phyloP scores from a whole-genome alignment of 1,140 invertebrate species.

The Thaumetopoea pityocampa region DNA sequence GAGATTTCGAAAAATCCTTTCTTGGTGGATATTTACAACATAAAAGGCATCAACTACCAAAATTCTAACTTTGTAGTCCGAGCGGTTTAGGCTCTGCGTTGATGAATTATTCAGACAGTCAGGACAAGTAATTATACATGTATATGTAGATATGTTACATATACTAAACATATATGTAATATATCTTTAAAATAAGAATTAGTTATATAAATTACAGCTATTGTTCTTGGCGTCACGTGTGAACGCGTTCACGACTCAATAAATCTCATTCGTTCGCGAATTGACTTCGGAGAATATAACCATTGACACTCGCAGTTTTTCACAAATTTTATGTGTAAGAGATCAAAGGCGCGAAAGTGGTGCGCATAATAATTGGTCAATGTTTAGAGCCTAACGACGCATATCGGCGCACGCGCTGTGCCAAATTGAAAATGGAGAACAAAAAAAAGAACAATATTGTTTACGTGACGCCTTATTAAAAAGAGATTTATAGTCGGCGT shows the following conservation, averaged over 20 bases:
- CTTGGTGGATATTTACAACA: too few species aligned
- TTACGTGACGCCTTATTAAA: constrained; percentile 55
- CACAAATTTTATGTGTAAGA: constrained; percentile 23
- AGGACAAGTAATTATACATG: too few species aligned
- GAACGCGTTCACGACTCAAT: constrained; percentile 1
- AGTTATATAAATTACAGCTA: constrained; percentile 1
- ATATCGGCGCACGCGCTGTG: constrained; percentile 25
- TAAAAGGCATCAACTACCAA: too few species aligned
- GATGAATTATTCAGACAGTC: too few species aligned
- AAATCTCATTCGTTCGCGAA: constrained; percentile 13
- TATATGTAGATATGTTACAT: too few species aligned
- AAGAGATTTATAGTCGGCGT: constrained; percentile 46
- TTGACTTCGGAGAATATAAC: constrained; percentile 17
- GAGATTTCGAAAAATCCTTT: too few species aligned
- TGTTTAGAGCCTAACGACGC: constrained; percentile 34
- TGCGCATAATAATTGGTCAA: constrained; percentile 35
- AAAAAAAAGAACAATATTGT: constrained; percentile 37
- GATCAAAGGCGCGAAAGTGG: constrained; percentile 31
- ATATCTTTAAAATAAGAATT: constrained; percentile 5
- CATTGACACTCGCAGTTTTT: constrained; percentile 15
- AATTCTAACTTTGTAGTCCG: too few species aligned
- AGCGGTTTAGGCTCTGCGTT: too few species aligned
- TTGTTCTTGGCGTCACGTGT: constrained; percentile 15
- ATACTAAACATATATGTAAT: not conserved
- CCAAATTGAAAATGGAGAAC: constrained; percentile 41